Conservation (phyloP, 2,113 vertebrate species). For the Hyla sarda region DNA sequence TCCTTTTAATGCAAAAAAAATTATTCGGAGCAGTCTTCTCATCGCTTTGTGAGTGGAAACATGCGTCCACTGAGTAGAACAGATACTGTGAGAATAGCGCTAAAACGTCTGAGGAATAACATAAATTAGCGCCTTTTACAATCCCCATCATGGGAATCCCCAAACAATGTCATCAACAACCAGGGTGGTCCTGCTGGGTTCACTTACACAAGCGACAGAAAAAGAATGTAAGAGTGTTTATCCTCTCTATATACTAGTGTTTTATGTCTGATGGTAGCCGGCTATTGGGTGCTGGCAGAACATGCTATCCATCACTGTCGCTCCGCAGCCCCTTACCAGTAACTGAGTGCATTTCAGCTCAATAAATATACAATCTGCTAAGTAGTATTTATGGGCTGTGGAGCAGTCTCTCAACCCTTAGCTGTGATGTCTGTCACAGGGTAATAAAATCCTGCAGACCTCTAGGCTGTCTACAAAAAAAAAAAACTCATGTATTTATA, state of each 20-base stretch:
- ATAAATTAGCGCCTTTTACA: background rate
- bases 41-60: background rate
- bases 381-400: conserved; percentile 16
- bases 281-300: background rate
- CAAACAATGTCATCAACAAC: conserved; percentile 31
- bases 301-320: background rate
- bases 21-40: background rate
- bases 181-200: conserved; percentile 32
- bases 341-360: background rate
- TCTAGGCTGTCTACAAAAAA: background rate
- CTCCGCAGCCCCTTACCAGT: background rate
- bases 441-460: background rate
- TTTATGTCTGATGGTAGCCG: conserved; percentile 1
- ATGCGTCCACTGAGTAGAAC: background rate
- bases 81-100: background rate
- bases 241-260: background rate
- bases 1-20: background rate
- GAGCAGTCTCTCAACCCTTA: background rate
- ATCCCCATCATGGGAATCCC: conserved; percentile 24
- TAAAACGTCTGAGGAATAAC: background rate
- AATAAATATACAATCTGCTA: conserved; percentile 14
- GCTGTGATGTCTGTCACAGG: background rate
- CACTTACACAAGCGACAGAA: background rate
- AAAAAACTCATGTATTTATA: background rate
- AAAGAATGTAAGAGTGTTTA: conserved; percentile 12